phyloP scores from a whole-genome alignment of 2,888 invertebrate species.

The Meandrusa payeni region DNA sequence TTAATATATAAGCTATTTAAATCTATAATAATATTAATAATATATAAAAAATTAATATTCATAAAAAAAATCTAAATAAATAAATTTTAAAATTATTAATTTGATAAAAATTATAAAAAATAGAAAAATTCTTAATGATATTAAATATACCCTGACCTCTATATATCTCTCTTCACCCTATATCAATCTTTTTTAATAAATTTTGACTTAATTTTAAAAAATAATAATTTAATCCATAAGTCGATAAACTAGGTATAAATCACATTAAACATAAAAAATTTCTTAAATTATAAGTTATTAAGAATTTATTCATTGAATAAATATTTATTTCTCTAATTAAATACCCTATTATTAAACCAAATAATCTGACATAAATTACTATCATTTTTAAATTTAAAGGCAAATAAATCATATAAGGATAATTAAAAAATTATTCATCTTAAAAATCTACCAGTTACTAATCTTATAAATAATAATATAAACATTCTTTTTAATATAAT shows the following conservation, averaged over 20 bases:
- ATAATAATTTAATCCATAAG: slow-evolving; percentile 65
- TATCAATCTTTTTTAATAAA: slow-evolving; percentile 66
- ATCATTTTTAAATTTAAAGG: slow-evolving; percentile 74
- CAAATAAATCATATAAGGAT: slow-evolving; percentile 76
- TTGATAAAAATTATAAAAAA: slow-evolving; percentile 58
- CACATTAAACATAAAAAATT: slow-evolving; percentile 57
- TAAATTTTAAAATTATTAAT: slow-evolving; percentile 64
- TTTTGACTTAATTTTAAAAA: slow-evolving; percentile 63
- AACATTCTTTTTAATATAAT: slow-evolving; percentile 71
- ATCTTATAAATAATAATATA: slow-evolving; percentile 71
- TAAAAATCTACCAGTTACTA: slow-evolving; percentile 77
- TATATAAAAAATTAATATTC: slow-evolving; percentile 66
- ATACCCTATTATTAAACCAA: no score
- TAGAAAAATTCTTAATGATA: slow-evolving; percentile 58
- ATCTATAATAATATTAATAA: slow-evolving; percentile 20
- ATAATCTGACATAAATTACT: slow-evolving; percentile 70
- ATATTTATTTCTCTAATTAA: no score
- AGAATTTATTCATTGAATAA: no score
- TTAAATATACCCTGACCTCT: slow-evolving; percentile 62
- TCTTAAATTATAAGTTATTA: slow-evolving; percentile 49
- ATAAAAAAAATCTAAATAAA: slow-evolving; percentile 52
- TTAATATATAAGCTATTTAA: slow-evolving; percentile 22
- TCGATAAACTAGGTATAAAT: slow-evolving; percentile 67
- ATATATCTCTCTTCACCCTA: slow-evolving; percentile 71
- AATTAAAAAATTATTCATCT: slow-evolving; percentile 77